These are phyloP conservation scores for Platypus cylindrus DNA, from an alignment of 2,888 invertebrate genomes.

Conservation along the genomic window DNA sequence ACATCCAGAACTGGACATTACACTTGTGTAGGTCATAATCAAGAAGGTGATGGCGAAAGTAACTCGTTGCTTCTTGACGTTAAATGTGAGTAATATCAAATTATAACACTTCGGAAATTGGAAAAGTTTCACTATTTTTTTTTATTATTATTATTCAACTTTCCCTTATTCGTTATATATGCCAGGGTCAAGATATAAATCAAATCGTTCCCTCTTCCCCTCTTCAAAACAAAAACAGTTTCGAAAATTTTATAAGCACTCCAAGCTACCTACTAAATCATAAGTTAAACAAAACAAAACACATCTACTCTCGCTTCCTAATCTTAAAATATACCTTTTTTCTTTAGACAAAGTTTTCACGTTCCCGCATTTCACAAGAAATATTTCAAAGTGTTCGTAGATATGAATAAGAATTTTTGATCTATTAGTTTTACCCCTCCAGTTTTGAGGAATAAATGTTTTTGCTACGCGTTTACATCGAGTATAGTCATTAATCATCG, in stretches of 20 bases:
- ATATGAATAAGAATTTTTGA: constrained; percentile 19
- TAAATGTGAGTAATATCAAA: constrained; percentile 64
- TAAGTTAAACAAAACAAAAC: no score
- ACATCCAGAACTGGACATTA: constrained; percentile 67
- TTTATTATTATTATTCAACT: background rate
- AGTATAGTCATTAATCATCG: constrained; percentile 20
- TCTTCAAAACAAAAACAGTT: no score
- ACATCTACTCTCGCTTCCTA: no score
- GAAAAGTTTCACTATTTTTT: background rate
- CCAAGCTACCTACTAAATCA: no score
- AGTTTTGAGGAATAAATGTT: constrained; percentile 17
- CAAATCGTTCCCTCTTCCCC: no score
- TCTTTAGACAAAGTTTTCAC: constrained; percentile 5
- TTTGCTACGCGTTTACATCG: constrained; percentile 17
- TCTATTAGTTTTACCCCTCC: constrained; percentile 20
- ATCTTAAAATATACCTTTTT: constrained; percentile 8
- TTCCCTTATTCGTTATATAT: background rate
- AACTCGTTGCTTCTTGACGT: constrained; percentile 74
- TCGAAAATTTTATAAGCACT: no score
- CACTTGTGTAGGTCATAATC: constrained; percentile 78
- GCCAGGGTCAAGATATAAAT: no score
- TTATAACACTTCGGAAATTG: no score
- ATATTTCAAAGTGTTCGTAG: constrained; percentile 12
- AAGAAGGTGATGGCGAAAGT: constrained; percentile 79
- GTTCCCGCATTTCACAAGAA: constrained; percentile 8